These are phyloP conservation scores for Cettia cetti DNA, from an alignment of 2,113 vertebrate genomes.

Conservation along the genomic window DNA sequence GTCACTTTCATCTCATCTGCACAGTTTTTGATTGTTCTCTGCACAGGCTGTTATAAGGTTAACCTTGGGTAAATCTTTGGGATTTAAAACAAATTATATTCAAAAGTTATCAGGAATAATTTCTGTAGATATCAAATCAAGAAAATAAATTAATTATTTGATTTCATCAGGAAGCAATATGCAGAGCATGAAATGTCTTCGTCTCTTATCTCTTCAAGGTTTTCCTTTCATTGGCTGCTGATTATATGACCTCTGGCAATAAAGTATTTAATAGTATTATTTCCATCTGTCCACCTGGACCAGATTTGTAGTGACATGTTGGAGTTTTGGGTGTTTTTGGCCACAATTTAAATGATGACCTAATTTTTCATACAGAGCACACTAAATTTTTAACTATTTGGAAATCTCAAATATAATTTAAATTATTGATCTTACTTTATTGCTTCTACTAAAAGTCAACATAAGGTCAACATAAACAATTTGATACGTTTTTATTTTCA, in stretches of 20 bases:
- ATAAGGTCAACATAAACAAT: not conserved
- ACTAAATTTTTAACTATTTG: not conserved
- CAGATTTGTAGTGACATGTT: conserved; percentile 4
- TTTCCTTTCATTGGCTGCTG: not conserved
- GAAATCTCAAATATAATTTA: not conserved
- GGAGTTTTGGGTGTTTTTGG: not conserved
- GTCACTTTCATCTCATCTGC: not conserved
- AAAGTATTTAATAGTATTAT: conserved; percentile 18
- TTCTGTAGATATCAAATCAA: not conserved
- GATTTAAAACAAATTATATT: not conserved
- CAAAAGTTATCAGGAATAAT: not conserved
- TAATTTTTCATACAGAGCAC: not conserved
- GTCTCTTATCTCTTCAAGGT: not conserved
- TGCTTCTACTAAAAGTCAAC: not conserved
- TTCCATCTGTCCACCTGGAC: conserved; percentile 47
- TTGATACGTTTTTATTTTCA: not conserved
- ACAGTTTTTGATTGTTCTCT: not conserved
- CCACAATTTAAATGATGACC: not conserved
- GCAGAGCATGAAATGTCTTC: not conserved
- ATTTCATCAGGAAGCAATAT: not conserved
- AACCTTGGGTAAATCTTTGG: not conserved
- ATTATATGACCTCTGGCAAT: conserved; percentile 23
- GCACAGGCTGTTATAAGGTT: not conserved
- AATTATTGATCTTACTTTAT: not conserved
- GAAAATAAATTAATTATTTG: not conserved